A percentile compares a stretch with the other conserved stretches of the same genome.
phyloP scores from a whole-genome alignment of 1,140 invertebrate genomes.

The Dufourea novaeangliae region DNA sequence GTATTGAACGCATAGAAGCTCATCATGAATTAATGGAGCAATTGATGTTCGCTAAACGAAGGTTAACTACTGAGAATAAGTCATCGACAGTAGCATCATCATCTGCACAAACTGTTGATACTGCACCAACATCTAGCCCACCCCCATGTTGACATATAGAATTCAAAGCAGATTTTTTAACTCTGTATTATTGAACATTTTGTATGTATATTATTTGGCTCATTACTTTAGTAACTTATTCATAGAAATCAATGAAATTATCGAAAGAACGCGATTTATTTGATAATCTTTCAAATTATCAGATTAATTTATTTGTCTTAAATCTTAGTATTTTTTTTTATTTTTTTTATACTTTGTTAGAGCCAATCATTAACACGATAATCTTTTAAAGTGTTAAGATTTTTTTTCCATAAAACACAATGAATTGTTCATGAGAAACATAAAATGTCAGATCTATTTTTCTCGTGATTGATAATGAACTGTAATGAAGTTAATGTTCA shows the following conservation, averaged over 20 bases:
- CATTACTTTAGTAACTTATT: slow-evolving; percentile 52
- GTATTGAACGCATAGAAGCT: slow-evolving; percentile 86
- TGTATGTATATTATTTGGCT: slow-evolving; percentile 48
- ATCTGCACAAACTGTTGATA: slow-evolving; percentile 67
- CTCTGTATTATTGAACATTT: slow-evolving; percentile 46
- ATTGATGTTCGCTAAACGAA: slow-evolving; percentile 77
- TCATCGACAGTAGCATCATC: slow-evolving; percentile 66
- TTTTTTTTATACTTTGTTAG: slow-evolving; percentile 8
- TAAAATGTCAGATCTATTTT: background rate
- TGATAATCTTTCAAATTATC: background rate
- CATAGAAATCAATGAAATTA: slow-evolving; percentile 33
- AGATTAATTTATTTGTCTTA: slow-evolving; percentile 1
- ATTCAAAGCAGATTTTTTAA: slow-evolving; percentile 45
- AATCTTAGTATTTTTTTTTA: slow-evolving; percentile 3
- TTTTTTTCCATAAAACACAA: slow-evolving; percentile 19
- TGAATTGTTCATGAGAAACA: background rate
- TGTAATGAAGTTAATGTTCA: slow-evolving; percentile 36
- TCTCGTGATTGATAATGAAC: slow-evolving; percentile 4
- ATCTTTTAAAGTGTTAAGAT: slow-evolving; percentile 2
- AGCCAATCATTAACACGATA: slow-evolving; percentile 15
- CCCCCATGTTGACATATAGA: slow-evolving; percentile 75
- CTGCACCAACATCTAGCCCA: slow-evolving; percentile 71
- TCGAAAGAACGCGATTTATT: slow-evolving; percentile 23
- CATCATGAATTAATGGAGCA: slow-evolving; percentile 87
- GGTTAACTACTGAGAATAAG: slow-evolving; percentile 72